Evolutionary conservation across 1,140 invertebrate genomes (phyloP).

Genomic region (Lethrus apterus): DNA sequence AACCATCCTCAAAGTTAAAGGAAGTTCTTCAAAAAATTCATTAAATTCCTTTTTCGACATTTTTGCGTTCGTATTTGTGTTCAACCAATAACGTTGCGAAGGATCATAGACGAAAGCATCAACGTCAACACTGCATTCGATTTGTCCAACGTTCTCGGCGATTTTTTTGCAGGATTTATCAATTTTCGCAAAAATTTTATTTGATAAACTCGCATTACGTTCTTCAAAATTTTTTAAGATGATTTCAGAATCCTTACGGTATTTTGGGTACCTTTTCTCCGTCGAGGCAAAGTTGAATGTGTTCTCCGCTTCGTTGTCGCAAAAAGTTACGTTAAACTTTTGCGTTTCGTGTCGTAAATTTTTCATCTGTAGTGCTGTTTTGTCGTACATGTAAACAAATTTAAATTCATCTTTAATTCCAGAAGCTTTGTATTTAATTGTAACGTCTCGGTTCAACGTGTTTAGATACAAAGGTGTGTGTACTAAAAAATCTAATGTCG

Average conservation of each 20-base stretch:
- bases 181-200: background rate
- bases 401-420: no score
- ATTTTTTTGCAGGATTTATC: background rate
- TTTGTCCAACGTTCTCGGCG: background rate
- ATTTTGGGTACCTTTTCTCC: no score
- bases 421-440: no score
- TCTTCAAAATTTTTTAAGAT: constrained; percentile 2
- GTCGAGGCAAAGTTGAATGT: no score
- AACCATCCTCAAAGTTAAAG: constrained; percentile 26
- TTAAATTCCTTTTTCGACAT: constrained; percentile 23
- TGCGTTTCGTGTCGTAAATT: no score
- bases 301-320: no score
- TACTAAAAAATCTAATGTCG: background rate
- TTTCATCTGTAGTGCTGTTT: no score
- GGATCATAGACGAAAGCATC: constrained; percentile 20
- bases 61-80: constrained; percentile 17
- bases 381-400: no score
- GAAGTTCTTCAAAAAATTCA: constrained; percentile 21
- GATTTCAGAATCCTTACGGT: no score
- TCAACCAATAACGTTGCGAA: constrained; percentile 29
- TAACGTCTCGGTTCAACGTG: no score
- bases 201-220: background rate
- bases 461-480: background rate
- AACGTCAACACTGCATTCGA: background rate
- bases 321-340: no score